Evolutionary conservation across 2,888 invertebrate species (phyloP).

Genomic region (Patella ulyssiponensis): DNA sequence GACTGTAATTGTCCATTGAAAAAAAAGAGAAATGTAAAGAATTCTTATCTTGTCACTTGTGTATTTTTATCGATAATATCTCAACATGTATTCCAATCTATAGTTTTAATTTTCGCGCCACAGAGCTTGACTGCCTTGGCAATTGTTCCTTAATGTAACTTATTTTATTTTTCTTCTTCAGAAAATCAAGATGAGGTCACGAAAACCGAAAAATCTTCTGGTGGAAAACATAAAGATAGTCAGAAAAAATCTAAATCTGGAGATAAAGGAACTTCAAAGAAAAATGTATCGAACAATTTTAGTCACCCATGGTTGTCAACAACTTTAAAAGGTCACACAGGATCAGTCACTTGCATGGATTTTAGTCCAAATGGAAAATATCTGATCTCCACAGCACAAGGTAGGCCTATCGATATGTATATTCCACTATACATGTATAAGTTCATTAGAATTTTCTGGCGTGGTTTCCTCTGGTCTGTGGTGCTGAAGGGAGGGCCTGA

Average conservation of each 20-base stretch:
- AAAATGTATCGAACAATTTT: slow-evolving; percentile 69
- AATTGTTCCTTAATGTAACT: too few species aligned
- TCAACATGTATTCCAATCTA: too few species aligned
- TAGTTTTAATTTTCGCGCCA: too few species aligned
- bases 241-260: slow-evolving; percentile 32
- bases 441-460: too few species aligned
- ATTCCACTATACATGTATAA: not conserved
- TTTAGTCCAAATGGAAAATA: slow-evolving; percentile 90
- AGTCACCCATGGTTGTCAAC: slow-evolving; percentile 86
- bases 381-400: slow-evolving; percentile 87
- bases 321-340: slow-evolving; percentile 87
- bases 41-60: too few species aligned
- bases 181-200: slow-evolving; percentile 15
- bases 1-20: too few species aligned
- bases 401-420: slow-evolving; percentile 75
- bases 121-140: too few species aligned
- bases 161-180: not conserved
- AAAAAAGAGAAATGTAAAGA: too few species aligned
- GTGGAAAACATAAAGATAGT: slow-evolving; percentile 15
- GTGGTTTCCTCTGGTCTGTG: too few species aligned
- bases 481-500: too few species aligned
- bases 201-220: slow-evolving; percentile 16
- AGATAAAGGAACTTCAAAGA: slow-evolving; percentile 37
- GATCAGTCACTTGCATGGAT: slow-evolving; percentile 81
- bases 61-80: too few species aligned